Percentiles rank a stretch among this genome's conserved stretches.
Conservation (phyloP, 1,140 invertebrate species). For the Reticulitermes speratus region DNA sequence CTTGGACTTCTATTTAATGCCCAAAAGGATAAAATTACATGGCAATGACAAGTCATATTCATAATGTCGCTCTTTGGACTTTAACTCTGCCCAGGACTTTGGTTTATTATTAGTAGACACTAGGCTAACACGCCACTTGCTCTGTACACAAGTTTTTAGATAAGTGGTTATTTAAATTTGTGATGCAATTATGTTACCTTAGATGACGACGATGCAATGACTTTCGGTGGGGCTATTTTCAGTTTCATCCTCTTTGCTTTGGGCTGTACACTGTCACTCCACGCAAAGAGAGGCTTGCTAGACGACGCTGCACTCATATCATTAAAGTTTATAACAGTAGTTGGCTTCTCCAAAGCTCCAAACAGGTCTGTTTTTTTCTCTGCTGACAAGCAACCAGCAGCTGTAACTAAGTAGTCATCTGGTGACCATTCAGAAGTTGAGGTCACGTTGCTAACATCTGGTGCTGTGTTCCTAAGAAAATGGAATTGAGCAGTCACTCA, state of each 20-base stretch:
- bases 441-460: not conserved
- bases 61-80: no score
- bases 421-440: constrained; percentile 1
- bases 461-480: not conserved
- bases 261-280: not conserved
- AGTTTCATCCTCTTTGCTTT: not conserved
- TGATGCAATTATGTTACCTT: not conserved
- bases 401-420: not conserved
- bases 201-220: not conserved
- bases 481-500: not conserved
- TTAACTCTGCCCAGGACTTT: no score
- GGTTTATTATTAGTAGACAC: no score
- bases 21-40: no score
- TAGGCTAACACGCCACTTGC: no score
- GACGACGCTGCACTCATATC: not conserved
- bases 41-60: no score
- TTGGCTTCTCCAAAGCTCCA: not conserved
- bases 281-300: not conserved
- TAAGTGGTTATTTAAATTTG: no score
- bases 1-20: no score
- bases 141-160: no score
- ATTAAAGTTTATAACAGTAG: not conserved
- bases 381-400: not conserved
- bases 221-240: not conserved
- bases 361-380: not conserved